Percentiles rank a stretch among this genome's conserved stretches.
Evolutionary conservation across 2,888 invertebrate genomes (phyloP).

Genomic region (Carabus problematicus): DNA sequence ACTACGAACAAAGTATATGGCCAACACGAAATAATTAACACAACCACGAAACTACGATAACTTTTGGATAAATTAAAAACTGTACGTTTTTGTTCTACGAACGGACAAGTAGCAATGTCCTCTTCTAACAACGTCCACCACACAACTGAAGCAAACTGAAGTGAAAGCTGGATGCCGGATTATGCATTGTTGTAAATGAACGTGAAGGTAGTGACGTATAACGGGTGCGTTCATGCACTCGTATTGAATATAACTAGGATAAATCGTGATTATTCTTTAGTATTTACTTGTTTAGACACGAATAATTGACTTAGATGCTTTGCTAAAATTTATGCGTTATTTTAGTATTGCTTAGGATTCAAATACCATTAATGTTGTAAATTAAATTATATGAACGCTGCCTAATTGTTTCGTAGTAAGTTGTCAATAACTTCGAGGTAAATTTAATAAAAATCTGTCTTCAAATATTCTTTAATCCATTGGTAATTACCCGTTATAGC

Average conservation of each 20-base stretch:
- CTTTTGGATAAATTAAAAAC: constrained; percentile 13
- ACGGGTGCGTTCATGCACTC: constrained; percentile 6
- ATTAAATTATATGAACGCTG: constrained; percentile 23
- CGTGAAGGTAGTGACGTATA: constrained; percentile 24
- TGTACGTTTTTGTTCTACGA: constrained; percentile 23
- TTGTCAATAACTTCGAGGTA: constrained; percentile 17
- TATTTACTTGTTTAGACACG: neutral
- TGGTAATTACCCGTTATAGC: neutral
- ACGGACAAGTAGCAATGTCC: constrained; percentile 20
- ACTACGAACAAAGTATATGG: constrained; percentile 16
- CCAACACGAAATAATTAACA: constrained; percentile 27
- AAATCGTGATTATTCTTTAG: neutral
- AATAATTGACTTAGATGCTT: neutral
- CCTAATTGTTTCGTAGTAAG: neutral
- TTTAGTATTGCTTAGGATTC: too few species aligned
- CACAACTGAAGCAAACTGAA: constrained; percentile 27
- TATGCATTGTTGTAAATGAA: constrained; percentile 36
- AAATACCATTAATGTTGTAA: too few species aligned
- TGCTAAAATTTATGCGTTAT: too few species aligned
- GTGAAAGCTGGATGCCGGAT: neutral
- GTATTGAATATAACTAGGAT: neutral
- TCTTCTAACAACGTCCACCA: constrained; percentile 18
- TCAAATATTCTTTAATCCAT: constrained; percentile 4
- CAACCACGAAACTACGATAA: constrained; percentile 27
- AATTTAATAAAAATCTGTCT: neutral